Evolutionary conservation across 2,113 vertebrate genomes (phyloP), one percentile per base, ranked within the genome.

Genomic region (Toxostoma redivivum): DNA sequence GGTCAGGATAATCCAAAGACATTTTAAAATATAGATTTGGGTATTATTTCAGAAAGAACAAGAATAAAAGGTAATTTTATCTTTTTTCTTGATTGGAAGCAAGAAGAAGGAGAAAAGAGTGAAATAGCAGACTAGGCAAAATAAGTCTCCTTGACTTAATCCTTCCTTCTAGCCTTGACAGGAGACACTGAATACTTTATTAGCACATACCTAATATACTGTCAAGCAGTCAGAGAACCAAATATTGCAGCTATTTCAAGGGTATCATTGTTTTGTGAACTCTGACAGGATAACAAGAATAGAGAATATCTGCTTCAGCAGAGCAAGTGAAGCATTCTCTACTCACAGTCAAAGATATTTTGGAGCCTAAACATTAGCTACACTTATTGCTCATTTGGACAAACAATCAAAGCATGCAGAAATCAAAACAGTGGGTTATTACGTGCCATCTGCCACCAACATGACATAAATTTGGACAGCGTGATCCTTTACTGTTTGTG

Each of bases 161-260:
- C 11, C 11, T 69, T 82, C 54, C 25, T 54, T 56, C 31, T 62
- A 15, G 45, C 18, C 30, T 33, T 54, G 47, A 54, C 38, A 87
- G 54, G 33, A 56, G 11, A 61, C 45, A 78, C 25, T 38, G 78
- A 95, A 53, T 73, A 64, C 24, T 71, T 66, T 74, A 83, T 91
- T 90, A 97, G 85, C 83, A 95, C 42, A 90, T 51, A 71, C 9
- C 53, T 90, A 96, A 88, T 80, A 86, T 6, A 81, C 30, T 66
- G 15, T 38, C 62, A 83, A 50, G 15, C 30, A 57, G 87, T 62
- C 30, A 80, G 58, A 84, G 69, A 87, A 77, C 11, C 61, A 88
- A 88, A 74, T 64, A 65, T 30, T 69, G 69, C 38, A 70, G 24
- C 23, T 69, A 7, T 53, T 54, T 50, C 58, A 80, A 77, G 12